phyloP scores from a whole-genome alignment of 2,113 vertebrate genomes.

The Centrocercus urophasianus region DNA sequence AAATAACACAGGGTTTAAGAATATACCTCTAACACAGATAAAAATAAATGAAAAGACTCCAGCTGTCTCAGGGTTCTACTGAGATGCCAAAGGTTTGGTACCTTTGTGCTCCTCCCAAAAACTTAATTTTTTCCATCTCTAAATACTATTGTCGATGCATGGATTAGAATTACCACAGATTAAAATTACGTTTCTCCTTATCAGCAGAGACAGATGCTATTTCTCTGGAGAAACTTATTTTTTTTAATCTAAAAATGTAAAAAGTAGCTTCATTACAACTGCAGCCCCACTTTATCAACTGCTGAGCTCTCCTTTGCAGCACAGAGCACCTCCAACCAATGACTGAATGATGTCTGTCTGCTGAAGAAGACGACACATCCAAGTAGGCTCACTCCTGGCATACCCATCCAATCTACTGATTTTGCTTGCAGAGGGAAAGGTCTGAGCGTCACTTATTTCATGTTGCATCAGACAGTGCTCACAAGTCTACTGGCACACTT shows the following conservation, averaged over 20 bases:
- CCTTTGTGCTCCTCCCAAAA: accelerated
- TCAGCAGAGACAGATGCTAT: background rate
- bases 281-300: background rate
- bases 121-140: background rate
- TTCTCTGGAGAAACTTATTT: background rate
- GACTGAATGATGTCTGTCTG: accelerated
- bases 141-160: accelerated
- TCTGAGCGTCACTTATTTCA: background rate
- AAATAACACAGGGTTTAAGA: background rate
- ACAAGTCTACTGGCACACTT: accelerated
- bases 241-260: accelerated
- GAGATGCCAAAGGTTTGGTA: background rate
- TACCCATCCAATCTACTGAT: accelerated
- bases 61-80: background rate
- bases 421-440: background rate
- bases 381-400: accelerated
- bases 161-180: background rate
- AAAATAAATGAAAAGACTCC: background rate
- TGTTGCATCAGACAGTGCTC: accelerated
- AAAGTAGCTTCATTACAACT: background rate
- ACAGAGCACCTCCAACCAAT: accelerated
- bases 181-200: background rate
- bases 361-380: background rate
- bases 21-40: background rate
- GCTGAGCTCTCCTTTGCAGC: accelerated